These are phyloP conservation scores for Trypoxylon attenuatum DNA, from an alignment of 2,888 invertebrate genomes.

Conservation along the genomic window DNA sequence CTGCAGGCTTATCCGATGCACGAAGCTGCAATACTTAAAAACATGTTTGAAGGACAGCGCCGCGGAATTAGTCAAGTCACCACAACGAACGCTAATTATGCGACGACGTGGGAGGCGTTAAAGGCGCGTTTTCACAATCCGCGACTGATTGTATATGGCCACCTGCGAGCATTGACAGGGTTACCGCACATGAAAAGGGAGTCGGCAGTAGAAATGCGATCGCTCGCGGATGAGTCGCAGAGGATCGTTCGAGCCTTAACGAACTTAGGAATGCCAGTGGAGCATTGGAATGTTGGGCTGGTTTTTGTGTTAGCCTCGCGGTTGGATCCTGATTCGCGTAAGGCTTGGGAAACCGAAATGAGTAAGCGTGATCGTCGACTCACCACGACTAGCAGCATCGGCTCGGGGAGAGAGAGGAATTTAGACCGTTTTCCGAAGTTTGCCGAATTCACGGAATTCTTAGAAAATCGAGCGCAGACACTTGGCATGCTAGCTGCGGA, in stretches of 20 bases:
- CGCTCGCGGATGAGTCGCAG: conserved; percentile 11
- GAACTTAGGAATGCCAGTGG: conserved; percentile 12
- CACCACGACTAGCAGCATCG: not conserved
- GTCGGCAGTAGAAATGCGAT: conserved; percentile 12
- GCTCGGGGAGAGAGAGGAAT: not conserved
- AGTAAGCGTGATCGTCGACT: not conserved
- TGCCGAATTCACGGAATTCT: not conserved
- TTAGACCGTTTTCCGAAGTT: not conserved
- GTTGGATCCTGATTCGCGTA: not conserved
- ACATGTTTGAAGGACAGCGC: conserved; percentile 15
- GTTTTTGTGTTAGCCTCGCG: too few relatives aligned
- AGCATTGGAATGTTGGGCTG: conserved; percentile 14
- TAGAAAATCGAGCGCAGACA: not conserved
- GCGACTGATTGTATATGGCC: conserved; percentile 3
- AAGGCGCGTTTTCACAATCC: conserved; percentile 13
- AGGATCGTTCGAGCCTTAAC: conserved; percentile 6
- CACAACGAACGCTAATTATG: conserved; percentile 20
- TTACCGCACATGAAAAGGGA: conserved; percentile 9
- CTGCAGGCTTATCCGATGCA: conserved; percentile 8
- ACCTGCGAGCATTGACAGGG: conserved; percentile 1
- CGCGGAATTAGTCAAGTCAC: conserved; percentile 9
- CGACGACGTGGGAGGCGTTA: conserved; percentile 10
- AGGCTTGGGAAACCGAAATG: not conserved
- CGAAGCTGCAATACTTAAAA: conserved; percentile 2
- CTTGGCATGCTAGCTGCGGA: not conserved